Percentiles rank a stretch among this genome's conserved stretches.
phyloP scores from a whole-genome alignment of 2,888 invertebrate genomes.

The Dendrolimus pini region DNA sequence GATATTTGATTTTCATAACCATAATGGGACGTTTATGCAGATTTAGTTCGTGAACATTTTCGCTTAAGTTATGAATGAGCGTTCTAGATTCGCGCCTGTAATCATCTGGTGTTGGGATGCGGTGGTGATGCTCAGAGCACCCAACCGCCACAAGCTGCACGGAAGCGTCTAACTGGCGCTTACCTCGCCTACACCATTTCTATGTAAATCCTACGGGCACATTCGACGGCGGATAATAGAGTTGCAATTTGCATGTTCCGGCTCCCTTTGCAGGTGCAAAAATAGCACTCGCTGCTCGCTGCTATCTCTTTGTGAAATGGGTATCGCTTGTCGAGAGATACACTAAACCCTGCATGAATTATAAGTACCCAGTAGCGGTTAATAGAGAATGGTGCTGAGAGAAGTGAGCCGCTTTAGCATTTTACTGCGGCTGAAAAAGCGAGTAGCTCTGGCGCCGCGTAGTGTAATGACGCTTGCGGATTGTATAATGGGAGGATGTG shows the following conservation, averaged over 20 bases:
- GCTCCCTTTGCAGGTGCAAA: conserved; percentile 51
- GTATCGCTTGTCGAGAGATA: conserved; percentile 34
- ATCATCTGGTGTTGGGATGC: conserved; percentile 40
- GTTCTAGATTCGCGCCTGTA: conserved; percentile 53
- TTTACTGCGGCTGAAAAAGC: conserved; percentile 25
- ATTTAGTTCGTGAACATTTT: conserved; percentile 54
- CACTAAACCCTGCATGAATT: conserved; percentile 33
- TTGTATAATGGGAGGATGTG: conserved; percentile 8
- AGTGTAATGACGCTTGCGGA: conserved; percentile 9
- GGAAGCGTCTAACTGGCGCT: conserved; percentile 55
- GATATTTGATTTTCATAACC: conserved; percentile 43
- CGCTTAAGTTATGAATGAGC: conserved; percentile 57
- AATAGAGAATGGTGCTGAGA: conserved; percentile 47
- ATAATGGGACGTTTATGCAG: conserved; percentile 62
- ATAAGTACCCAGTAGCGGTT: conserved; percentile 27
- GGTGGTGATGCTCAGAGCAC: conserved; percentile 11
- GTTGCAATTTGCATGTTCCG: conserved; percentile 62
- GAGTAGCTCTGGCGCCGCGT: conserved; percentile 16
- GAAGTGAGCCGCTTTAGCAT: conserved; percentile 41
- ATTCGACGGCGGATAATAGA: conserved; percentile 59
- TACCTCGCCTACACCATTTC: conserved; percentile 55
- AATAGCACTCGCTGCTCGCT: conserved; percentile 24
- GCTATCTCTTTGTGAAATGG: conserved; percentile 27
- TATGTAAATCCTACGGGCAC: conserved; percentile 63
- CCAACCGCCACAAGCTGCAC: conserved; percentile 25